Conservation (phyloP, 2,113 vertebrate species). For the Corythaeola cristata region DNA sequence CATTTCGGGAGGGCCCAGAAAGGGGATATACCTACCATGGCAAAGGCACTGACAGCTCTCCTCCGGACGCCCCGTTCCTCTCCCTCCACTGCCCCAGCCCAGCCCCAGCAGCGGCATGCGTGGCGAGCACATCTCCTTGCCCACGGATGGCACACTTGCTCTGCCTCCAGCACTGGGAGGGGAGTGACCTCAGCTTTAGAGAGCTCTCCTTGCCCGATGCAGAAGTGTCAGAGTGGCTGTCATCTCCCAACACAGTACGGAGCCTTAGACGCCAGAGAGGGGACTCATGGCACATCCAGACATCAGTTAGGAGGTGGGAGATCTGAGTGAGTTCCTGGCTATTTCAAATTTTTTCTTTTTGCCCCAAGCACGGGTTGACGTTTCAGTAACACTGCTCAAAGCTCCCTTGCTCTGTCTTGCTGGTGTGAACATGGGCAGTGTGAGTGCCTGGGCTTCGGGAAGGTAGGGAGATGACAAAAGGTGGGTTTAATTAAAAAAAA, state of each 20-base stretch:
- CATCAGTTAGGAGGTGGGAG: not conserved
- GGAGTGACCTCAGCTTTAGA: not conserved
- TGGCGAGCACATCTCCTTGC: not conserved
- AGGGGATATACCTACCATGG: constrained; percentile 17
- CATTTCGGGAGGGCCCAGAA: not conserved
- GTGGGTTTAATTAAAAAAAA: not conserved
- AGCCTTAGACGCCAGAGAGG: not conserved
- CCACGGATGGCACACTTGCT: not conserved
- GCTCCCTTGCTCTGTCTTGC: not conserved
- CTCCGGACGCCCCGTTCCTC: not conserved
- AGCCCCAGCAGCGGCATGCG: not conserved
- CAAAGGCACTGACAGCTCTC: not conserved
- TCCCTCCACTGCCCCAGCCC: not conserved
- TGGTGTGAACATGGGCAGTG: not conserved
- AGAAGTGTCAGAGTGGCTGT: constrained; percentile 13
- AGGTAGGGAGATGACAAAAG: not conserved
- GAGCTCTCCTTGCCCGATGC: not conserved
- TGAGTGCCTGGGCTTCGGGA: not conserved
- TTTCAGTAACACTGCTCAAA: not conserved
- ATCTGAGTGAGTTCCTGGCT: not conserved
- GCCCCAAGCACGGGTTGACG: not conserved
- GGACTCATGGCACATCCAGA: not conserved
- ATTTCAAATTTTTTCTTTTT: not conserved
- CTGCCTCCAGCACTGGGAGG: not conserved
- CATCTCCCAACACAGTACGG: not conserved